Evolutionary conservation across 2,113 vertebrate genomes (phyloP).

Genomic region (Brachyhypopomus gauderio): DNA sequence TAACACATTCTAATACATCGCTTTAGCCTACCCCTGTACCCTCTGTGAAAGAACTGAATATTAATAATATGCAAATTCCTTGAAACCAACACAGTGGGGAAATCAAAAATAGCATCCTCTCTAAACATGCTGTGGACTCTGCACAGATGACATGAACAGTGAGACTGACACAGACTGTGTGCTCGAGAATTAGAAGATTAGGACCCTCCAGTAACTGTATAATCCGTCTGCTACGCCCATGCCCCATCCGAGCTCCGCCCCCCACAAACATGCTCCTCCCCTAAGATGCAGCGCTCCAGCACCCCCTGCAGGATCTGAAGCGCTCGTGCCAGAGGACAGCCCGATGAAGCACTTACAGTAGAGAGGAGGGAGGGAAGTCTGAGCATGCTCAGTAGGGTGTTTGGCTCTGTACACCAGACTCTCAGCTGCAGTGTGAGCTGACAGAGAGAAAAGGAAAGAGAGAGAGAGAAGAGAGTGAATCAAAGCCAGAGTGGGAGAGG

Average conservation of each 20-base stretch:
- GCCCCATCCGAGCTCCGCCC: slow-evolving; percentile 33
- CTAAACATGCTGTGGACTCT: background rate
- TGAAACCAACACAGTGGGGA: background rate
- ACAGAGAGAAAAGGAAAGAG: slow-evolving; percentile 28
- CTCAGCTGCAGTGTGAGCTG: background rate
- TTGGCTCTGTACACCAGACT: slow-evolving; percentile 13
- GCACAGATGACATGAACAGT: background rate
- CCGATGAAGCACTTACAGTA: background rate
- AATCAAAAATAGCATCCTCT: background rate
- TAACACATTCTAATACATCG: background rate
- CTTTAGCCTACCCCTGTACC: background rate
- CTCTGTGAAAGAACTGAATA: background rate
- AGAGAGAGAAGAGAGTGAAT: slow-evolving; percentile 52
- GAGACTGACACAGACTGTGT: slow-evolving; percentile 3
- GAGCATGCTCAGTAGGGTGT: slow-evolving; percentile 31
- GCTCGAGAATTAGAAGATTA: slow-evolving; percentile 71
- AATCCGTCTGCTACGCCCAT: slow-evolving; percentile 51
- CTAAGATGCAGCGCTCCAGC: background rate
- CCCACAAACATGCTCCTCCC: background rate
- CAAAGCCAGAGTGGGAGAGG: slow-evolving; percentile 46
- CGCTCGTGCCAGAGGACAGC: too few relatives aligned
- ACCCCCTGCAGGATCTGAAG: slow-evolving; percentile 9
- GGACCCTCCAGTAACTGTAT: slow-evolving; percentile 58
- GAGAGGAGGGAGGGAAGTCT: slow-evolving; percentile 13
- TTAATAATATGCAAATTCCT: background rate